Percentiles rank a stretch among this genome's conserved stretches.
Evolutionary conservation across 2,888 invertebrate genomes (phyloP).

Genomic region (Eupeodes luniger): DNA sequence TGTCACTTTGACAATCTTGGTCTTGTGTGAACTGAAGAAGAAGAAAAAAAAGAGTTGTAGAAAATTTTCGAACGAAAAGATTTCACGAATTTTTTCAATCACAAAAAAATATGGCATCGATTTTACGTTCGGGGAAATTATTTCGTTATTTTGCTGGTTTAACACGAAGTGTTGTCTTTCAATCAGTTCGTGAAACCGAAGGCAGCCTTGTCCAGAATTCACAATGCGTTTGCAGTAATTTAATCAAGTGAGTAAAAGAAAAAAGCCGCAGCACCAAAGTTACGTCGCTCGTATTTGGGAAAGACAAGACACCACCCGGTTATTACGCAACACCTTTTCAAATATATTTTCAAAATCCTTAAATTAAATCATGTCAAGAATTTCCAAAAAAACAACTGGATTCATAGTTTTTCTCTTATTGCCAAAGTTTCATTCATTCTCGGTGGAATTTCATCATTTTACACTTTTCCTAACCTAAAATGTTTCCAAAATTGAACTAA

Average conservation of each 20-base stretch:
- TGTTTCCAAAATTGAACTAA: constrained; percentile 10
- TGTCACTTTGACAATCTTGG: constrained; percentile 55
- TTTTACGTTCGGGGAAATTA: constrained; percentile 89
- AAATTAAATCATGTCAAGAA: neutral
- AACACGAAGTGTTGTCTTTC: constrained; percentile 88
- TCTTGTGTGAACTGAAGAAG: too few relatives aligned
- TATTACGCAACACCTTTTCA: constrained; percentile 78
- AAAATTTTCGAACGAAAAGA: constrained; percentile 31
- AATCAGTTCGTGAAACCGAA: constrained; percentile 88
- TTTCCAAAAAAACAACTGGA: neutral
- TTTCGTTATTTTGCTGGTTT: constrained; percentile 90
- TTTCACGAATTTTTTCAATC: constrained; percentile 35
- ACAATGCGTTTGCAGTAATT: constrained; percentile 85
- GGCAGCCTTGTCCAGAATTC: constrained; percentile 85
- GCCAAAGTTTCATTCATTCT: neutral
- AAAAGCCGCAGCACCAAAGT: constrained; percentile 32
- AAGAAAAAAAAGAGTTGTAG: constrained; percentile 19
- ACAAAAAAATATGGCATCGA: constrained; percentile 82
- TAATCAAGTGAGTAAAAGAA: constrained; percentile 83
- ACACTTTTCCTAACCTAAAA: constrained; percentile 63
- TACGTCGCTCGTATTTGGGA: constrained; percentile 27
- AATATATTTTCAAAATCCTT: constrained; percentile 47
- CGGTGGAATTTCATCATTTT: constrained; percentile 67
- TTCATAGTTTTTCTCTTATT: neutral
- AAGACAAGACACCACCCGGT: constrained; percentile 54